A percentile compares a stretch with the other conserved stretches of the same genome.
Evolutionary conservation across 2,113 vertebrate species (phyloP).

Genomic region (Lophius piscatorius): DNA sequence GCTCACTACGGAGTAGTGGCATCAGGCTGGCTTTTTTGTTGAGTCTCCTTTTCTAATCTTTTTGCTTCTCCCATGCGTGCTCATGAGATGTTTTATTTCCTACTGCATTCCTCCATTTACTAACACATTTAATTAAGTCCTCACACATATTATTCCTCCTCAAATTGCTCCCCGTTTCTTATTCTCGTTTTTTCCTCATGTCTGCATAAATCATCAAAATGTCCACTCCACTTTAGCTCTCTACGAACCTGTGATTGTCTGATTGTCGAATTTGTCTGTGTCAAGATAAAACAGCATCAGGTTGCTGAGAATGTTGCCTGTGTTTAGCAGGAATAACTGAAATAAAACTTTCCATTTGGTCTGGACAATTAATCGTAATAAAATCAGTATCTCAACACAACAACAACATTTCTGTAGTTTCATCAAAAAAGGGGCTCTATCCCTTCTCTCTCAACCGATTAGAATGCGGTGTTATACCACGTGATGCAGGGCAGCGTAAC

Average conservation of each 20-base stretch:
- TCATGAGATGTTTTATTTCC: slow-evolving; percentile 25
- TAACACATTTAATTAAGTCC: no score
- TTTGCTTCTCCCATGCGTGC: slow-evolving; percentile 8
- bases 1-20: no score
- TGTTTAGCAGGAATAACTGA: slow-evolving; percentile 5
- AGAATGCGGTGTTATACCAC: no score
- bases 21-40: slow-evolving; percentile 4
- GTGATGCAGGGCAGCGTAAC: no score
- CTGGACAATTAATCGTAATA: no score
- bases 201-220: background rate
- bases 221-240: background rate
- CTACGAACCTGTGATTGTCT: background rate
- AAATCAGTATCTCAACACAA: no score
- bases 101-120: background rate
- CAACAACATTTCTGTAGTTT: no score
- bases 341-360: no score
- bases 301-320: no score
- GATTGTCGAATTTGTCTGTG: no score
- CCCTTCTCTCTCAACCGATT: no score
- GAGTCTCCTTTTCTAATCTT: slow-evolving; percentile 10
- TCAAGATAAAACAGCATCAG: slow-evolving; percentile 14
- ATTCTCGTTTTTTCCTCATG: background rate
- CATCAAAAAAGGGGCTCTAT: no score
- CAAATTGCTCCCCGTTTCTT: background rate
- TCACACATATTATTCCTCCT: background rate